Evolutionary conservation across 2,888 invertebrate genomes (phyloP).

Genomic region (Amphiduros pacificus): DNA sequence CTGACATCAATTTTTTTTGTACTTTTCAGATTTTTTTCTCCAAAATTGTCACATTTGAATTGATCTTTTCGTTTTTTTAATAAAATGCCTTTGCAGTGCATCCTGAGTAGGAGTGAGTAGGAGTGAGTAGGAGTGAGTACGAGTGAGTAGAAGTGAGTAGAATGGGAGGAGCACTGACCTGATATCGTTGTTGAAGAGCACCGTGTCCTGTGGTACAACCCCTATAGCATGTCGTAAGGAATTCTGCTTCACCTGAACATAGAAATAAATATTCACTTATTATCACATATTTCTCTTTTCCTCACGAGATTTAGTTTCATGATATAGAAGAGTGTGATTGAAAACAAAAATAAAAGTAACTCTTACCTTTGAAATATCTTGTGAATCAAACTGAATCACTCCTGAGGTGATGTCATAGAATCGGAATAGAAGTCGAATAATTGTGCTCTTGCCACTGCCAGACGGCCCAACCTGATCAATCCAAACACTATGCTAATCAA

Average conservation of each 20-base stretch:
- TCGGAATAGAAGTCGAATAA: conserved; percentile 60
- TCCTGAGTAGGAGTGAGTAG: no score
- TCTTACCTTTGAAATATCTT: conserved; percentile 48
- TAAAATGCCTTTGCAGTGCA: no score
- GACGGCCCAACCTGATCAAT: conserved; percentile 47
- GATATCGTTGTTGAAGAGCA: conserved; percentile 89
- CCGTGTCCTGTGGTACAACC: conserved; percentile 76
- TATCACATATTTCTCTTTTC: neutral
- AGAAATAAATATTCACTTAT: no score
- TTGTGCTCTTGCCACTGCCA: conserved; percentile 61
- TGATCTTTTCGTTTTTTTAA: no score
- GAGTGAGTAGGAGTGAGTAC: no score
- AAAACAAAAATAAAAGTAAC: conserved; percentile 2
- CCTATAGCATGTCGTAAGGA: conserved; percentile 62
- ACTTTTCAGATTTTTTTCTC: no score
- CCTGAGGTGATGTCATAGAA: conserved; percentile 59
- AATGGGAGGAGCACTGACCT: no score
- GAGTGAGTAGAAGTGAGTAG: no score
- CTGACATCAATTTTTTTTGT: no score
- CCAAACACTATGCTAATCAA: no score
- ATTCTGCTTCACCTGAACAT: conserved; percentile 60
- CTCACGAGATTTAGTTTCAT: neutral
- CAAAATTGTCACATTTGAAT: no score
- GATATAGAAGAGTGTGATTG: no score
- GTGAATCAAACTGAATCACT: conserved; percentile 53